Evolutionary conservation across 2,797 vertebrate genomes (phyloP), one percentile per base, ranked within the genome.

Genomic region (Enoplosus armatus): DNA sequence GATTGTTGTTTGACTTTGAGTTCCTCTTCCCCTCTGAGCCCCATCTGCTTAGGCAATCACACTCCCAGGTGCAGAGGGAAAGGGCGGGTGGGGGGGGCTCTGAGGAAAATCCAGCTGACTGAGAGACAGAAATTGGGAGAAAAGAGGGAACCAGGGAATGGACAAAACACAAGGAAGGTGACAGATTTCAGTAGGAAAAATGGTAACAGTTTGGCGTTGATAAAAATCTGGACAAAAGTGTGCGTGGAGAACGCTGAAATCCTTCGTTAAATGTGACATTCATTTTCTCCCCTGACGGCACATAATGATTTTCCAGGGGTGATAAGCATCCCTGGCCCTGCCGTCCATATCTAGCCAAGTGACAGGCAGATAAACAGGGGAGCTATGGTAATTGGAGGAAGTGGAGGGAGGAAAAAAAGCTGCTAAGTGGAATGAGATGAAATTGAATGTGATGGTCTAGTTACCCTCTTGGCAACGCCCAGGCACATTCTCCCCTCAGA

Each of bases 381-480:
- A 85, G 88, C 85, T 86, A 56, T 82, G 81, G 73, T 92, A 92
- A 92, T 91, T 89, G 85, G 77, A 91, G 89, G 89, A 93, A 87
- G 85, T 92, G 71, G 77, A 82, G 71, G 80, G 56, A 77, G 82
- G 82, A 59, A 79, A 86, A 88, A 90, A 87, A 85, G 79, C 82
- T 87, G 83, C 72, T 86, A 85, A 87, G 85, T 80, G 80, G 82
- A 88, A 89, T 91, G 89, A 91, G 80, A 91, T 90, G 75, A 92
- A 92, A 94, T 93, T 85, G 85, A 89, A 93, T 92, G 89, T 92
- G 93, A 95, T 94, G 93, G 94, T 94, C 93, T 92, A 87, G 89
- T 95, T 95, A 88, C 87, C 86, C 86, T 93, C 82, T 89, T 93
- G 93, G 93, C 88, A 91, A 90, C 86, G 87, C 80, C 87, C 89